A percentile compares a stretch with the other conserved stretches of the same genome.
phyloP scores from a whole-genome alignment of 1,140 invertebrate genomes.

The Drosophila melanica region DNA sequence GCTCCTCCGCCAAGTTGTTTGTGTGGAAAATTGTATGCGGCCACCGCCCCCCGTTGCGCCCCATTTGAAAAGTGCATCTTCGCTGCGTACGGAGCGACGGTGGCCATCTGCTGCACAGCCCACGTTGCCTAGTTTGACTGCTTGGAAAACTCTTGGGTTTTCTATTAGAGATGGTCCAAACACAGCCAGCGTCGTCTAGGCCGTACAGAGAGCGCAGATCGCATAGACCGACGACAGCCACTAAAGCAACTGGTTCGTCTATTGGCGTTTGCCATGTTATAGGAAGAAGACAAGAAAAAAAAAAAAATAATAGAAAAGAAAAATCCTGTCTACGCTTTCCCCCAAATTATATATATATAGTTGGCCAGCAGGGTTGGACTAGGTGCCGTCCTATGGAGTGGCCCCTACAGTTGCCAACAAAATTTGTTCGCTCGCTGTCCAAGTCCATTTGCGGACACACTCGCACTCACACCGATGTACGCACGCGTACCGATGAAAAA shows the following conservation, averaged over 20 bases:
- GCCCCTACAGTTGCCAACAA: neutral
- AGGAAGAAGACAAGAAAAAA: no score
- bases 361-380: neutral
- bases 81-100: slow-evolving; percentile 14
- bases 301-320: slow-evolving; percentile 25
- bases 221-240: slow-evolving; percentile 53
- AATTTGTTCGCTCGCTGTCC: neutral
- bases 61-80: slow-evolving; percentile 80
- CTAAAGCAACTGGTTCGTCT: slow-evolving; percentile 56
- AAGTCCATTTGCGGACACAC: slow-evolving; percentile 5
- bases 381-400: neutral
- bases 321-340: slow-evolving; percentile 72
- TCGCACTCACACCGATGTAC: slow-evolving; percentile 25
- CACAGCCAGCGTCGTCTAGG: slow-evolving; percentile 19
- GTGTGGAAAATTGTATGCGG: slow-evolving; percentile 67
- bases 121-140: slow-evolving; percentile 71
- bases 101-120: slow-evolving; percentile 14
- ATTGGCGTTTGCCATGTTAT: slow-evolving; percentile 21
- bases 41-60: slow-evolving; percentile 38
- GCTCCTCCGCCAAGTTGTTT: slow-evolving; percentile 62
- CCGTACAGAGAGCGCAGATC: slow-evolving; percentile 49
- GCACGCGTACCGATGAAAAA: slow-evolving; percentile 73
- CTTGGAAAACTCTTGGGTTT: slow-evolving; percentile 76
- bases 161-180: slow-evolving; percentile 63
- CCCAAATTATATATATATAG: slow-evolving; percentile 52